phyloP scores from a whole-genome alignment of 2,113 vertebrate genomes.

The Callospermophilus lateralis region DNA sequence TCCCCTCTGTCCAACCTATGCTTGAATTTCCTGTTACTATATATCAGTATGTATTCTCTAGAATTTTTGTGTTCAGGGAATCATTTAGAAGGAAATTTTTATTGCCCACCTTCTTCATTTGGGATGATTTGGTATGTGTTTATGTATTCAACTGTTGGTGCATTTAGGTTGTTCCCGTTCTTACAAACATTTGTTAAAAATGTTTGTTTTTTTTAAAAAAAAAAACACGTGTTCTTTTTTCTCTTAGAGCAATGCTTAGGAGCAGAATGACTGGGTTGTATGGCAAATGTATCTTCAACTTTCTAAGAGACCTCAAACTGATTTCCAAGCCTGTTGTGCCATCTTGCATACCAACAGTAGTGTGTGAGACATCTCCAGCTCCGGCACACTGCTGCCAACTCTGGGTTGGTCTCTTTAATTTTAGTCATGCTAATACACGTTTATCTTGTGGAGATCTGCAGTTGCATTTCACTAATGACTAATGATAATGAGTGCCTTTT shows the following conservation, averaged over 20 bases:
- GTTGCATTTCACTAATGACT: neutral
- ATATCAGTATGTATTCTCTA: neutral
- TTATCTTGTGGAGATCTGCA: neutral
- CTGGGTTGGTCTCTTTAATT: neutral
- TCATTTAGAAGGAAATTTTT: neutral
- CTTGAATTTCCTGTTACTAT: neutral
- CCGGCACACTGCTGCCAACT: neutral
- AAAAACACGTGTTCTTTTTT: neutral
- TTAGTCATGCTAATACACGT: neutral
- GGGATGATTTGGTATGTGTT: neutral
- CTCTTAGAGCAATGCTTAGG: neutral
- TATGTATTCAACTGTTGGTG: neutral
- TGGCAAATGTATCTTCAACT: neutral
- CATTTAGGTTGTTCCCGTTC: neutral
- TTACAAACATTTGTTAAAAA: neutral
- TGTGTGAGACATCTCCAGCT: neutral
- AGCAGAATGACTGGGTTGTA: too few species aligned
- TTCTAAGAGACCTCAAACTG: neutral
- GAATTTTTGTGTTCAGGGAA: neutral
- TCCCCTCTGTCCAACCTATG: neutral
- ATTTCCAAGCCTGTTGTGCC: neutral
- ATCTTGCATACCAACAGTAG: neutral
- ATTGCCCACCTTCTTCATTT: neutral
- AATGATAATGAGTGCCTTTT: neutral
- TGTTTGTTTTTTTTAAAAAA: too few species aligned